These are phyloP conservation scores for Nyctibius grandis DNA, from an alignment of 2,797 vertebrate genomes.

Conservation along the genomic window DNA sequence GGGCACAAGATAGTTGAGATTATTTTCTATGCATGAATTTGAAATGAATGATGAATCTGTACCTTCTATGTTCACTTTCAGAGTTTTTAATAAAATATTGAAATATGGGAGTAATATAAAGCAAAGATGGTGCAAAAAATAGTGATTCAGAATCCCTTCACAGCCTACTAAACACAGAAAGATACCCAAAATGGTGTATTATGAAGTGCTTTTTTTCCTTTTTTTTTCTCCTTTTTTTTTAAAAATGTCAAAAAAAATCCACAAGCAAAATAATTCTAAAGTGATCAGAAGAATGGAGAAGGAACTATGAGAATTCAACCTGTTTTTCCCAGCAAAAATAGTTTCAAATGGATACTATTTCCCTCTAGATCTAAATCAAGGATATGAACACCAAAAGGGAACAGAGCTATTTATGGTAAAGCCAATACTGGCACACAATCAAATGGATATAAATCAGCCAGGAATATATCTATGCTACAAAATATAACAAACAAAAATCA, in stretches of 20 bases:
- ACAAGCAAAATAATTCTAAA: background rate
- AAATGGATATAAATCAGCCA: background rate
- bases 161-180: background rate
- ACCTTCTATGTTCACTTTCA: background rate
- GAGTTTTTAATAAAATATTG: background rate
- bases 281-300: background rate
- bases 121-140: background rate
- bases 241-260: background rate
- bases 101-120: background rate
- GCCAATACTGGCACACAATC: background rate
- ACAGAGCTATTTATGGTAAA: conserved; percentile 14
- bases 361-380: background rate
- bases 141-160: background rate
- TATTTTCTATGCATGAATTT: background rate
- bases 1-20: background rate
- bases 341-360: background rate
- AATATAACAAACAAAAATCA: background rate
- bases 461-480: background rate
- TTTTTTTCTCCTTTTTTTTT: background rate
- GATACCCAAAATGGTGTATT: background rate
- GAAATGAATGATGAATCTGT: background rate
- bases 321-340: background rate
- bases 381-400: background rate
- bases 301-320: background rate
- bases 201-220: background rate